Base-by-base conservation (phyloP, 2,888 invertebrate species). In the Antheraea yamamai region DNA sequence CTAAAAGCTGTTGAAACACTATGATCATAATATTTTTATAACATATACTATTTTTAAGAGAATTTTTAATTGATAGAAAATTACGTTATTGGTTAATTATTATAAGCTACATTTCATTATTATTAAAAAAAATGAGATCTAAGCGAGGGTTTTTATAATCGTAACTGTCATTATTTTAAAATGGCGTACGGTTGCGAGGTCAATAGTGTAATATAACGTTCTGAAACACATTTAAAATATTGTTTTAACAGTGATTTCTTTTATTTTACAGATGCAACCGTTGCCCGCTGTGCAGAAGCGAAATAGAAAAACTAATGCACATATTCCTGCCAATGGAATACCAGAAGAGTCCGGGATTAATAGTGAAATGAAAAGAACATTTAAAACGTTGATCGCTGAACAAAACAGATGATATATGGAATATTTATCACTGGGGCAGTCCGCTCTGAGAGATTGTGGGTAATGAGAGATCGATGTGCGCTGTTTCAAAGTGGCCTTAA, bases 261-360 rank as follows among this genome's bases (percentile, higher is more conserved):
- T 39, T 51, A 76, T 74, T 80, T 71, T 75, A 78, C 93, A 96
- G 96, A 84, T 97, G 97, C 87, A 96, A 96, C 77, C 95, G 96
- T 76, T 98, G 97, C 88, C 97, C 97, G 0, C 91, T 98, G 52
- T 98, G 98, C 87, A 95, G 97, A 30, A 95, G 96, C 8, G 96
- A 96, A 84, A 97, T 97, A 78, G 95, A 96, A 73, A 96, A 96
- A 81, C 95, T 96, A 51, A 96, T 97, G 91, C 96, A 96, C 85
- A 96, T 97, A 79, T 97, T 96, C 89, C 94, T 97, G 52, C 97
- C 97, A 14, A 95, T 96, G 76, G 96, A 96, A 81, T 95, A 90
- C 84, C 90, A 93, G 79, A 91, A 85, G 76, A 85, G 81, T 74
- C 86, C 87, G 23, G 91, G 90, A 2, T 83, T 93, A 16, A 90